Evolutionary conservation across 2,888 invertebrate species (phyloP).

Genomic region (Bellardia pandia): DNA sequence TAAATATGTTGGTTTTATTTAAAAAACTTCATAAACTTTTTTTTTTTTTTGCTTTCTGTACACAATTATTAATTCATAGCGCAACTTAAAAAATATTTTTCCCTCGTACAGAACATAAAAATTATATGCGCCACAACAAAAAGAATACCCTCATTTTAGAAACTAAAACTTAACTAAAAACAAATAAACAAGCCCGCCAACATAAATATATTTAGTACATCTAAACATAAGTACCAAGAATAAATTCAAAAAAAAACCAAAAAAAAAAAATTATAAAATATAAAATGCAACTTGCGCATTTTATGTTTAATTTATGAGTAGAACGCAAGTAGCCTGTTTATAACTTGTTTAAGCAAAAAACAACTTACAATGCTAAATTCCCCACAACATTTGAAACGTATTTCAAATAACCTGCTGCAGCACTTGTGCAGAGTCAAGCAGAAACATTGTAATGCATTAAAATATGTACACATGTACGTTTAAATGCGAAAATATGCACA

Average conservation of each 20-base stretch:
- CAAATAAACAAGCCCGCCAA: slow-evolving; percentile 7
- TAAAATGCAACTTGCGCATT: slow-evolving; percentile 72
- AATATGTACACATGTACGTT: neutral
- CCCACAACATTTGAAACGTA: slow-evolving; percentile 39
- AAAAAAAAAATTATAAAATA: slow-evolving; percentile 34
- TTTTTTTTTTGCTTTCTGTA: neutral
- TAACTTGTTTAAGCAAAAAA: slow-evolving; percentile 51
- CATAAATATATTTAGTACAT: slow-evolving; percentile 56
- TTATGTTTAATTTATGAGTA: slow-evolving; percentile 72
- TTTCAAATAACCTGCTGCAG: slow-evolving; percentile 44
- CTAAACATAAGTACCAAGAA: slow-evolving; percentile 54
- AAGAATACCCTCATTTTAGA: slow-evolving; percentile 17
- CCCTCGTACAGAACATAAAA: slow-evolving; percentile 63
- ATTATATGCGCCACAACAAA: slow-evolving; percentile 53
- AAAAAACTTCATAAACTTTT: slow-evolving; percentile 45
- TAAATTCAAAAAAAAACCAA: slow-evolving; percentile 10
- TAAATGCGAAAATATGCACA: neutral
- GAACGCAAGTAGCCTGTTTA: slow-evolving; percentile 68
- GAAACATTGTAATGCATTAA: neutral
- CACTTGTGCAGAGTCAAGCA: neutral
- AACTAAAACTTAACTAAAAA: slow-evolving; percentile 15
- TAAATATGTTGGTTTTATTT: slow-evolving; percentile 35
- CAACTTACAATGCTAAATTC: slow-evolving; percentile 32
- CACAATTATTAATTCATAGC: slow-evolving; percentile 68
- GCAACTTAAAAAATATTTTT: slow-evolving; percentile 64